Conservation (phyloP, 2,797 vertebrate species). For the Cynopterus sphinx region DNA sequence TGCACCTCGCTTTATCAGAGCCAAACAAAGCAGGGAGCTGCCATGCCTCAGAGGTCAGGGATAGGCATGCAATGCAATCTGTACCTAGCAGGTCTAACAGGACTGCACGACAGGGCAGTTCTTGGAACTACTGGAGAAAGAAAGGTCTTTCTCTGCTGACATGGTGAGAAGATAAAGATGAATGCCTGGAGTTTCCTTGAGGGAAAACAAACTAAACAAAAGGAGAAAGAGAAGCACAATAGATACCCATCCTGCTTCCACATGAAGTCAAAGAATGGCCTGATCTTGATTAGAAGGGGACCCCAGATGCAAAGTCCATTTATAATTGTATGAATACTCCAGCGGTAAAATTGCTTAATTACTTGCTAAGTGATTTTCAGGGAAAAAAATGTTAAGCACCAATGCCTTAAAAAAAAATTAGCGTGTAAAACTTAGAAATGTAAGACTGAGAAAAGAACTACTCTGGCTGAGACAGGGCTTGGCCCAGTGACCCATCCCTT, state of each 20-base stretch:
- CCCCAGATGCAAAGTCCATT: neutral
- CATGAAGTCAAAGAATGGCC: neutral
- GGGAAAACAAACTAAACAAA: neutral
- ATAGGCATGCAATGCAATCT: neutral
- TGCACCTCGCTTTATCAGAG: neutral
- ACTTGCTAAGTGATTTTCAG: conserved; percentile 43
- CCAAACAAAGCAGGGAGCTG: neutral
- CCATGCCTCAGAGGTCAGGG: neutral
- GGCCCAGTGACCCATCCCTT: neutral
- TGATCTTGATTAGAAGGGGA: neutral
- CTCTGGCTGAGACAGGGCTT: neutral
- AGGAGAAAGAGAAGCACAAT: neutral
- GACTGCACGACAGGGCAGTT: neutral
- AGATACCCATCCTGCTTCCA: neutral
- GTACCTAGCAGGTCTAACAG: neutral
- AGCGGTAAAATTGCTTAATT: conserved; percentile 41
- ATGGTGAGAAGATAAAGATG: neutral
- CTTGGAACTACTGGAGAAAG: neutral
- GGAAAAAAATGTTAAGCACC: neutral
- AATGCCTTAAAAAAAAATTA: neutral
- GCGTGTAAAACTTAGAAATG: neutral
- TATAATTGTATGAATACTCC: neutral
- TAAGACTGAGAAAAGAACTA: neutral
- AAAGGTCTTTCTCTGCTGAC: neutral
- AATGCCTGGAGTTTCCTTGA: neutral